Conservation (phyloP, 2,113 vertebrate species). For the Myiozetetes cayanensis region DNA sequence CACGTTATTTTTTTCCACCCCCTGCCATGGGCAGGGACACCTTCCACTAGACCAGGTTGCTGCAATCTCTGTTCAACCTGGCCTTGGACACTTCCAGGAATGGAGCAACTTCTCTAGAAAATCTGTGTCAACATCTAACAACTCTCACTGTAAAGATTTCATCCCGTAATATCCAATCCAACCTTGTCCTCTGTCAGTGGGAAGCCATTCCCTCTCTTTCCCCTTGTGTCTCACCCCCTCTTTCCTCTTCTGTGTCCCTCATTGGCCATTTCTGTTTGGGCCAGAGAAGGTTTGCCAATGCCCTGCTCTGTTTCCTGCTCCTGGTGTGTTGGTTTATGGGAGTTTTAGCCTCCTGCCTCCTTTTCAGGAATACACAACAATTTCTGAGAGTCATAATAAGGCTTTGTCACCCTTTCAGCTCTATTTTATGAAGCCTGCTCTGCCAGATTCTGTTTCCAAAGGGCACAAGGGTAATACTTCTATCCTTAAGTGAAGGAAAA, state of each 20-base stretch:
- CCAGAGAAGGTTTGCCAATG: neutral
- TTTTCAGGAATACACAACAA: neutral
- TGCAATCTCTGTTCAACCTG: accelerated
- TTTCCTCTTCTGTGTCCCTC: neutral
- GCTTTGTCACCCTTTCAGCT: neutral
- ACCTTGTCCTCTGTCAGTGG: neutral
- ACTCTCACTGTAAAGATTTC: neutral
- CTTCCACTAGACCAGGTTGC: neutral
- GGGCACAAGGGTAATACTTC: too few species aligned
- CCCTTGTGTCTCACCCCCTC: neutral
- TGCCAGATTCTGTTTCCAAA: neutral
- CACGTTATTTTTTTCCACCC: neutral
- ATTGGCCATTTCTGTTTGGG: neutral
- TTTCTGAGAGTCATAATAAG: neutral
- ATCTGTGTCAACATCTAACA: neutral
- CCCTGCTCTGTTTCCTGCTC: neutral
- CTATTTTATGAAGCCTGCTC: neutral
- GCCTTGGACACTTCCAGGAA: neutral
- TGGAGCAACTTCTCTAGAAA: neutral
- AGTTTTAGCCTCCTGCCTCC: neutral
- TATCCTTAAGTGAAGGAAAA: neutral
- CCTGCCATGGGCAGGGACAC: neutral
- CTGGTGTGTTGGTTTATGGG: neutral
- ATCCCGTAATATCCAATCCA: neutral
- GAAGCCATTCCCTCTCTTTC: neutral